phyloP scores from a whole-genome alignment of 1,140 invertebrate species.

The Phenacoccus solenopsis region DNA sequence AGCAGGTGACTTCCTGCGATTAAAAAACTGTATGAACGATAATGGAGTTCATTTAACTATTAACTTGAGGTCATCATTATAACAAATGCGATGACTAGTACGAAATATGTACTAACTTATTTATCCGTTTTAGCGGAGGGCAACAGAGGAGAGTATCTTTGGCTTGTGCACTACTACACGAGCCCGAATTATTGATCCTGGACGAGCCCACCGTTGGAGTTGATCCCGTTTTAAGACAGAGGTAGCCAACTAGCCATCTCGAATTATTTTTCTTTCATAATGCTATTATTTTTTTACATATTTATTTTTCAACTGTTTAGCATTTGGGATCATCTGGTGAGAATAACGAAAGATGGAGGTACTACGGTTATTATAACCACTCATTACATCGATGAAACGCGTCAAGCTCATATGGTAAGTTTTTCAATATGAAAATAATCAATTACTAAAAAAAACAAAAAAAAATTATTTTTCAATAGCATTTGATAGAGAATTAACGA shows the following conservation, averaged over 20 bases:
- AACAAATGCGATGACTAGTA: too few relatives aligned
- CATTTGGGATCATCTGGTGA: constrained; percentile 83
- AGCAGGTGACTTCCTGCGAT: too few relatives aligned
- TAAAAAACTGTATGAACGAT: too few relatives aligned
- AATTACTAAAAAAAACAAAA: too few relatives aligned
- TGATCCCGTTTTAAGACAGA: constrained; percentile 76
- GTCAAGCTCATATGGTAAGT: constrained; percentile 71
- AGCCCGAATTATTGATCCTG: constrained; percentile 75
- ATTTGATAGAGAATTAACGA: too few relatives aligned
- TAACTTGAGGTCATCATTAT: too few relatives aligned
- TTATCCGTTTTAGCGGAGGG: constrained; percentile 77
- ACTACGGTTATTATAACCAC: constrained; percentile 89
- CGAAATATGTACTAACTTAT: too few relatives aligned
- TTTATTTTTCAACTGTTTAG: constrained; percentile 36
- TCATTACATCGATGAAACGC: constrained; percentile 86
- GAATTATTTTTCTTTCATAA: neutral
- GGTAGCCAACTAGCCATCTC: constrained; percentile 38
- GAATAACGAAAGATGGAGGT: constrained; percentile 62
- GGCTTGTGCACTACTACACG: constrained; percentile 72
- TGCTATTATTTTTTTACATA: neutral
- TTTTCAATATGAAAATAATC: neutral
- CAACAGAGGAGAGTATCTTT: constrained; percentile 79
- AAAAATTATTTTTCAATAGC: too few relatives aligned
- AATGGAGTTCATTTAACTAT: too few relatives aligned
- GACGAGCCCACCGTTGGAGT: constrained; percentile 90